phyloP scores from a whole-genome alignment of 2,113 vertebrate species.

The Alligator mississippiensis region DNA sequence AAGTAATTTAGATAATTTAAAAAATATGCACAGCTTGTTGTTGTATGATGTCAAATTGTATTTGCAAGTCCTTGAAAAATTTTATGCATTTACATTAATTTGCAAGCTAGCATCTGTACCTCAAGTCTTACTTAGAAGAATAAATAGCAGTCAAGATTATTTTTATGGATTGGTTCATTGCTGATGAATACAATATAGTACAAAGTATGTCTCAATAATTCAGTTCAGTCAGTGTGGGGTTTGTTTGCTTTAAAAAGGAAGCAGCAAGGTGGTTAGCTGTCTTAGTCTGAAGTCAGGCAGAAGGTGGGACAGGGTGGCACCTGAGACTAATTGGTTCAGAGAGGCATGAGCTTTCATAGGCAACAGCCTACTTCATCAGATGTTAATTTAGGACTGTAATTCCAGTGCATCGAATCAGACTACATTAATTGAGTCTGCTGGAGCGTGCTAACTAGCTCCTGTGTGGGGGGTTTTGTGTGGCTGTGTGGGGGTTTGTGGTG shows the following conservation, averaged over 20 bases:
- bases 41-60: neutral
- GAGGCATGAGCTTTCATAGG: no score
- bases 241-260: neutral
- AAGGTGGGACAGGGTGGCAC: no score
- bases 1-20: neutral
- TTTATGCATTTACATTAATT: neutral
- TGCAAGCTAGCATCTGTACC: neutral
- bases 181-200: neutral
- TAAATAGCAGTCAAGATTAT: rapidly evolving
- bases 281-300: no score
- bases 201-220: neutral
- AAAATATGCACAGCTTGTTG: neutral
- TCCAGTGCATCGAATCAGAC: no score
- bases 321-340: no score
- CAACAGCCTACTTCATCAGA: no score
- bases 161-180: neutral
- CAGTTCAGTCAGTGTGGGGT: neutral
- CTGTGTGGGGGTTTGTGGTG: no score
- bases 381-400: no score
- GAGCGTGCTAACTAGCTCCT: no score
- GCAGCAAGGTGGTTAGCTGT: no score
- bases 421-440: no score
- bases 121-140: neutral
- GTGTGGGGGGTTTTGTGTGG: no score
- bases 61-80: neutral